Base-by-base conservation (phyloP, 2,888 invertebrate genomes). In the Hirtodrosophila alboralis region DNA sequence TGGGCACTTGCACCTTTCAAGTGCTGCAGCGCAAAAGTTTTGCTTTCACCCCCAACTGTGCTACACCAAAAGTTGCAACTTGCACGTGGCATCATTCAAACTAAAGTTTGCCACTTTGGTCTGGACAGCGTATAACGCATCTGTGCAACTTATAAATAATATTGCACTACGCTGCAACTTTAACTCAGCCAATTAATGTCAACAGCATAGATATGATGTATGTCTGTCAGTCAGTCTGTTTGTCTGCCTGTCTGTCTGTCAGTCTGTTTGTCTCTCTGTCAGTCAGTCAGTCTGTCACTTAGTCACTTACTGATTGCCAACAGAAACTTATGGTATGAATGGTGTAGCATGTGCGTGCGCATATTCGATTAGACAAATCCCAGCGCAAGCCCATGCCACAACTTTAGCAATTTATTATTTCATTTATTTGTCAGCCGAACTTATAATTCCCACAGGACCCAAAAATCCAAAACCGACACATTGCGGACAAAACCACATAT, bases 391-490 rank as follows among this genome's bases (percentile, higher is more conserved):
- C 38, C 41, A 47, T 43, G 62, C 30, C 41, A 33, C 23, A 83
- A 83, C 66, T 81, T 85, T 69, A 40, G 61, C 49, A 85, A 81
- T 81, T 72, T 85, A 85, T 81, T 87, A 85, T 87, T 67, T 65
- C 48, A 79, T 79, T 75, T 83, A 83, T 81, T 85, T 87, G 86
- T 75, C 84, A 85, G 69, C 64, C 33, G 26, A 75, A 75, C 79
- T 75, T 68, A 69, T 66, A 62, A 81, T 62, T 70, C 67, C 86
- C 58, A 43, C 31, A 41, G 40, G 14, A n/a, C 37, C 12, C 12
- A 14, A 27, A 37, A 27, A 31, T 37, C 28, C 31, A 3, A 21
- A 23, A 30, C 45, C 53, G 53, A 58, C 56, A 54, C 54, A 65
- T 48, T 78, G 75, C 60, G 83, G 52, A 51, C 68, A 59, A 61